Conservation (phyloP, 1,140 invertebrate genomes). For the Aradophagus sp. region DNA sequence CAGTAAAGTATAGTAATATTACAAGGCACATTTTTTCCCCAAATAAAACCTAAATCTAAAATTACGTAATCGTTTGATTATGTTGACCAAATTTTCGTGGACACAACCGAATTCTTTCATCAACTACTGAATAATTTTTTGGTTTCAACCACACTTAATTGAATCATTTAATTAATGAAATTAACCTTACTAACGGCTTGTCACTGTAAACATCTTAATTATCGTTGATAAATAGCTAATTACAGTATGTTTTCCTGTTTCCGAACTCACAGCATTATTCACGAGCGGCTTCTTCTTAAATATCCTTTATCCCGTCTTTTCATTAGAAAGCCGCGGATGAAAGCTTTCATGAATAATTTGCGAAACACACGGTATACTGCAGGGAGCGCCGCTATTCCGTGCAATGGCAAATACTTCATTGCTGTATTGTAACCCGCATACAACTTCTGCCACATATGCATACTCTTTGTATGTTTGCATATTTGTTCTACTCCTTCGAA, state of each 20-base stretch:
- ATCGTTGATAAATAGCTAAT: no score
- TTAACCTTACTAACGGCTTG: no score
- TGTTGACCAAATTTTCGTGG: no score
- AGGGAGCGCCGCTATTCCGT: slow-evolving; percentile 3
- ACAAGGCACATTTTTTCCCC: no score
- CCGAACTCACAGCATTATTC: no score
- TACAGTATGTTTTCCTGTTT: no score
- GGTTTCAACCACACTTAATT: background rate
- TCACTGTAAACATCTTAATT: no score
- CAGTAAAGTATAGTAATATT: no score
- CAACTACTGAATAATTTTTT: no score
- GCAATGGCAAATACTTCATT: slow-evolving; percentile 21
- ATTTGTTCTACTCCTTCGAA: slow-evolving; percentile 14
- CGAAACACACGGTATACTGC: slow-evolving; percentile 4
- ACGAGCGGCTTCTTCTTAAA: background rate
- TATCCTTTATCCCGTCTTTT: slow-evolving; percentile 16
- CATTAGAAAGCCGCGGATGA: slow-evolving; percentile 21
- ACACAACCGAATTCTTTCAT: no score
- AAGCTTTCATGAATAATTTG: slow-evolving; percentile 31
- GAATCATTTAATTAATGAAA: slow-evolving; percentile 2
- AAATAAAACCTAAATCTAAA: no score
- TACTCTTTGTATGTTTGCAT: slow-evolving; percentile 18
- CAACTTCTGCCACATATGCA: slow-evolving; percentile 8
- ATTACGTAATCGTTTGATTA: no score
- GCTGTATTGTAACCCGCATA: slow-evolving; percentile 12